Conservation (phyloP, 2,113 vertebrate genomes). For the Coryphaenoides rupestris region DNA sequence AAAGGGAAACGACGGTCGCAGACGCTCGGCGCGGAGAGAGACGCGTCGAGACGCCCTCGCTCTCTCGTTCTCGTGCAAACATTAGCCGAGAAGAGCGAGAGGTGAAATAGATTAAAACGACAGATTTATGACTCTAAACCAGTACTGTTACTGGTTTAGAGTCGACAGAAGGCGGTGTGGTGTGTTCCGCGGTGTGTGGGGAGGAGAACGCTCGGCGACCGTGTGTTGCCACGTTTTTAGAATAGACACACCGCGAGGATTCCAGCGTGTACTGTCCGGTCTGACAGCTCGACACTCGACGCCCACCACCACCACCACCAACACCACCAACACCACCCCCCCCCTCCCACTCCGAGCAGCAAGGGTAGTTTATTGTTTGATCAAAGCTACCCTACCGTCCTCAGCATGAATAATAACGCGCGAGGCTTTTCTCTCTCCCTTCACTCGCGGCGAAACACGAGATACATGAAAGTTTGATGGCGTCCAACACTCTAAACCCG, state of each 20-base stretch:
- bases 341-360: slow-evolving; percentile 11
- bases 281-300: slow-evolving; percentile 35
- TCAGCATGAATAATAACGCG: slow-evolving; percentile 62
- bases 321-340: too few species aligned
- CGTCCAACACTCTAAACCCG: slow-evolving; percentile 46
- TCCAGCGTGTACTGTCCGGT: background rate
- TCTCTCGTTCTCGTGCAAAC: too few species aligned
- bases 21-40: too few species aligned
- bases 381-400: slow-evolving; percentile 57
- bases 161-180: too few species aligned
- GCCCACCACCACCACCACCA: too few species aligned
- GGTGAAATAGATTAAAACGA: too few species aligned
- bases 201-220: background rate
- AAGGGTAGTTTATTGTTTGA: slow-evolving; percentile 64
- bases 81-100: too few species aligned
- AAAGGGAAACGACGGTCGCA: too few species aligned
- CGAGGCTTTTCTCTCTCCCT: slow-evolving; percentile 45
- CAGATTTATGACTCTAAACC: too few species aligned
- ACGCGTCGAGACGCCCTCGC: too few species aligned
- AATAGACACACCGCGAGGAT: background rate
- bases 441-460: slow-evolving; percentile 53
- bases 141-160: too few species aligned
- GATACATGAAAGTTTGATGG: slow-evolving; percentile 63
- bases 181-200: too few species aligned
- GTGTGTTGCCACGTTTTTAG: background rate